Evolutionary conservation across 2,888 invertebrate genomes (phyloP), one percentile per base, ranked within the genome.

Genomic region (Choristoneura rosaceana): DNA sequence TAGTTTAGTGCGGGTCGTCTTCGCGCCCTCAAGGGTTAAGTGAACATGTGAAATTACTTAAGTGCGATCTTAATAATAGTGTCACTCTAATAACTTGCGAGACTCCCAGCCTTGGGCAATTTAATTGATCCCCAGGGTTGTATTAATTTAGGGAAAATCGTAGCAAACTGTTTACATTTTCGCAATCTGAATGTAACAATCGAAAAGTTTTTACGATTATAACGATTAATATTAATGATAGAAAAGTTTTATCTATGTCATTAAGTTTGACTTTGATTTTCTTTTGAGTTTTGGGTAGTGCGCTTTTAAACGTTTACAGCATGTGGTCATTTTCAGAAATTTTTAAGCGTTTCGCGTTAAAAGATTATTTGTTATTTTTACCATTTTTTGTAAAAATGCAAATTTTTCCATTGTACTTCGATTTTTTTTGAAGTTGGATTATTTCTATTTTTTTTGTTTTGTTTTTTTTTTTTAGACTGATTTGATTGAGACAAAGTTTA

Each of bases 11-110:
- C 1, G 15, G 9, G 50, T 55, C 55, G 10, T 55, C 55, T 55
- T 25, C 25, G 3, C 55, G 12, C 55, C 15, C 25, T 25, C 7
- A 25, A 55, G 55, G 55, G 17, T 55, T 25, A 25, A 25, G 10
- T 55, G 55, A 55, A 55, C 55, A 55, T 25, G 55, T 17, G 55
- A 55, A 55, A 55, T 55, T 55, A 55, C 55, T 55, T 55, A 55
- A 55, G 55, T 55, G 55, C 25, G 55, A 55, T 55, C 55, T 55
- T 55, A 25, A 55, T 55, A 55, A 55, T 55, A 55, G 55, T 55
- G 25, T 17, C 55, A 55, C 10, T 55, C 25, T 55, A 17, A 55
- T 55, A 50, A 25, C 55, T 25, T 17, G 55, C 25, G 50, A 10
- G 12, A 25, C 9, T 55, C 10, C 34, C 4, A 9, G 55, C 55